These are phyloP conservation scores for Apus apus DNA, from an alignment of 2,113 vertebrate genomes.

Conservation along the genomic window DNA sequence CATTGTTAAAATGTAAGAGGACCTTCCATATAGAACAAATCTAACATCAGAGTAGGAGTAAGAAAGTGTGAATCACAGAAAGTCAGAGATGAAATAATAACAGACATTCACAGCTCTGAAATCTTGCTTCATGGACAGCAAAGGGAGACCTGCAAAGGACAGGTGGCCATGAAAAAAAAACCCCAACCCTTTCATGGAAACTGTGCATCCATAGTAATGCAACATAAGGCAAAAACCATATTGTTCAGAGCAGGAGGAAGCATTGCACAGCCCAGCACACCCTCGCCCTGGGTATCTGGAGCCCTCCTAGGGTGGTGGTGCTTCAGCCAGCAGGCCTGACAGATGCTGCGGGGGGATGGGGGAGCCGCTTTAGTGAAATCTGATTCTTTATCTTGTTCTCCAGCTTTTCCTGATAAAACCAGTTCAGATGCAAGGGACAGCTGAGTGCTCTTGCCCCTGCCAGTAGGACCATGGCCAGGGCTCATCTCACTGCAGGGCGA, in stretches of 20 bases:
- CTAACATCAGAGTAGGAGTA: not conserved
- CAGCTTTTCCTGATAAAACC: slow-evolving; percentile 66
- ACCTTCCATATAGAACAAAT: not conserved
- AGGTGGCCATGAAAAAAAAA: slow-evolving; percentile 13
- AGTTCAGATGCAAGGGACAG: slow-evolving; percentile 60
- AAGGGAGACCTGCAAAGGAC: slow-evolving; percentile 6
- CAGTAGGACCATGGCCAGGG: slow-evolving; percentile 69
- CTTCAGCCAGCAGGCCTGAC: slow-evolving; percentile 47
- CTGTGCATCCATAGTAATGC: slow-evolving; percentile 13
- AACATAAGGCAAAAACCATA: slow-evolving; percentile 49
- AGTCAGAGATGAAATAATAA: not conserved
- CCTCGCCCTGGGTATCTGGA: slow-evolving; percentile 24
- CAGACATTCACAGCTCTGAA: not conserved
- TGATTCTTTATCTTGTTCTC: slow-evolving; percentile 58
- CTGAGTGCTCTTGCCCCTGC: slow-evolving; percentile 69
- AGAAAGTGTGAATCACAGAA: not conserved
- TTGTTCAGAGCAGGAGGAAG: not conserved
- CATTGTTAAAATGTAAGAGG: not conserved
- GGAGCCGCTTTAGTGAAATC: slow-evolving; percentile 25
- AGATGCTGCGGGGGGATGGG: slow-evolving; percentile 57
- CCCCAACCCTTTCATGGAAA: not conserved
- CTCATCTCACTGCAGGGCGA: slow-evolving; percentile 63
- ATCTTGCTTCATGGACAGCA: not conserved
- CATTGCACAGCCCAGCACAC: not conserved
- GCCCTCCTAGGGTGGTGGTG: not conserved